Conservation (phyloP, 37 sponge, comb jelly and placozoan species). For the Chondrilla cf. caribensis region DNA sequence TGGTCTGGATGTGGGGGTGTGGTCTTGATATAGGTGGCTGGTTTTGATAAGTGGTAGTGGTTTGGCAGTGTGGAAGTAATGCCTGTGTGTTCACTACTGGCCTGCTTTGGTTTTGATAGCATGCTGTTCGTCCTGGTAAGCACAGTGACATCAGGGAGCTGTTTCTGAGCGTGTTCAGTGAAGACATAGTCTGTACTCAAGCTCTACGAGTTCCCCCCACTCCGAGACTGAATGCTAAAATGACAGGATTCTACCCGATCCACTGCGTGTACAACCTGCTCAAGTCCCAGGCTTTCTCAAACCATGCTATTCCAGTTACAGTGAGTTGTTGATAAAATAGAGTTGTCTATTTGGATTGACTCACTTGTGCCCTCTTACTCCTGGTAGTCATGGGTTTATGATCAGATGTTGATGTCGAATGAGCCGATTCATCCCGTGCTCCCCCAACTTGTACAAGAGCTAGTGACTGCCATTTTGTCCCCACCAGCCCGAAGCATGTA, state of each 20-base stretch:
- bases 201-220: conserved; percentile 78
- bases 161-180: conserved; percentile 72
- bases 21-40: too few relatives aligned
- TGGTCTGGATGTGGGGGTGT: too few relatives aligned
- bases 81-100: not conserved
- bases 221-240: conserved; percentile 52
- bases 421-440: conserved; percentile 71
- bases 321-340: conserved; percentile 18
- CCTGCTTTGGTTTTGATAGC: not conserved
- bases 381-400: conserved; percentile 66
- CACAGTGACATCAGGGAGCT: conserved; percentile 33
- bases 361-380: not conserved
- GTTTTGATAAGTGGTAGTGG: too few relatives aligned
- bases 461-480: conserved; percentile 56
- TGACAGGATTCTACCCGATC: conserved; percentile 79
- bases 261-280: conserved; percentile 89
- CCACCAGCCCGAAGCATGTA: conserved; percentile 3
- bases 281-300: conserved; percentile 65
- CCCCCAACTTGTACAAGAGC: conserved; percentile 65
- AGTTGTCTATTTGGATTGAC: not conserved
- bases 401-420: conserved; percentile 38
- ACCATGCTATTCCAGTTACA: conserved; percentile 68
- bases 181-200: conserved; percentile 72
- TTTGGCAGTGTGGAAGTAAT: too few relatives aligned
- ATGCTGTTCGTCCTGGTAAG: conserved; percentile 12